Conservation (phyloP, 2,888 invertebrate genomes). For the Tenthredo mesomela region DNA sequence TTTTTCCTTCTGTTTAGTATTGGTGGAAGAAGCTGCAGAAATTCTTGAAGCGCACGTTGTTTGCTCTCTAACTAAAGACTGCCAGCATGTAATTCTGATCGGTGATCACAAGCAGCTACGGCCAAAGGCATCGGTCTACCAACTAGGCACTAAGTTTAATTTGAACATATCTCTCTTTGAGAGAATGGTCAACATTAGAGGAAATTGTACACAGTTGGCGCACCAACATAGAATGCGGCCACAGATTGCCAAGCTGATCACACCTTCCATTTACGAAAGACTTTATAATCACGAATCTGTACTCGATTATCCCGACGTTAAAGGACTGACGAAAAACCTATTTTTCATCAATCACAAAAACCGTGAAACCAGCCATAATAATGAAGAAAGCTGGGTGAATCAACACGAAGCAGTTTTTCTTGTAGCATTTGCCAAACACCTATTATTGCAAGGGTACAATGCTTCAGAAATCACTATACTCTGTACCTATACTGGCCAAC, state of each 20-base stretch:
- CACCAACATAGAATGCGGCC: conserved; percentile 80
- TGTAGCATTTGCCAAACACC: conserved; percentile 53
- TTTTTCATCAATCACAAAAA: conserved; percentile 53
- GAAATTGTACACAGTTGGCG: conserved; percentile 75
- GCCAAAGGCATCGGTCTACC: conserved; percentile 78
- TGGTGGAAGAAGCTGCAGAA: conserved; percentile 83
- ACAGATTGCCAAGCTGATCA: conserved; percentile 68
- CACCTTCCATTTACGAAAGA: conserved; percentile 55
- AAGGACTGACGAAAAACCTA: conserved; percentile 53
- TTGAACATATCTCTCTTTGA: conserved; percentile 80
- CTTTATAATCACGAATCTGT: conserved; percentile 52
- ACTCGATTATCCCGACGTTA: conserved; percentile 45
- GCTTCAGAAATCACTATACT: conserved; percentile 55
- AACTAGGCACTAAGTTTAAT: conserved; percentile 77
- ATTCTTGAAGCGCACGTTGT: conserved; percentile 81
- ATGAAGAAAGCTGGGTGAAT: conserved; percentile 53
- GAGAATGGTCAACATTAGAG: conserved; percentile 78
- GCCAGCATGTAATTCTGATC: conserved; percentile 81
- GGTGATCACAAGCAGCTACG: conserved; percentile 80
- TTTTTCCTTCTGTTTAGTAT: conserved; percentile 67
- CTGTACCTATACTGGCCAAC: conserved; percentile 55
- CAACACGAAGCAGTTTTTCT: conserved; percentile 52
- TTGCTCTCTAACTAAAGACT: conserved; percentile 78
- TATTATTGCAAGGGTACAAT: conserved; percentile 54
- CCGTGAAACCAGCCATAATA: conserved; percentile 38